Conservation (phyloP, 2,797 vertebrate genomes). For the Onychomys arenicola region DNA sequence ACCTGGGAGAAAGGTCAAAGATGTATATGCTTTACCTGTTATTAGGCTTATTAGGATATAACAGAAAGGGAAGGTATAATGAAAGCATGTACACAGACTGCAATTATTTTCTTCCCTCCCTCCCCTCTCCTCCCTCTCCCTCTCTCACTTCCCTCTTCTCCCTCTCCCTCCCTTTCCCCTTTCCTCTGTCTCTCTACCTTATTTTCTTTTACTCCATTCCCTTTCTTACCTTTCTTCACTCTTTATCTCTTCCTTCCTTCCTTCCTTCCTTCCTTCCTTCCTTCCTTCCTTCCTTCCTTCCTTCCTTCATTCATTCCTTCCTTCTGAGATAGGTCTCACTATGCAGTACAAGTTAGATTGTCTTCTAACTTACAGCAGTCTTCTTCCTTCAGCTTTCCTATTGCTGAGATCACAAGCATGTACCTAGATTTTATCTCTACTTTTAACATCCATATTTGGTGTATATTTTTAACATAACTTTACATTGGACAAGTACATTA, state of each 20-base stretch:
- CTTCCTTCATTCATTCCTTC: too few species aligned
- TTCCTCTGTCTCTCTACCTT: fast-evolving
- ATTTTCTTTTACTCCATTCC: fast-evolving
- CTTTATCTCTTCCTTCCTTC: fast-evolving
- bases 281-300: too few species aligned
- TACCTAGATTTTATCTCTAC: background rate
- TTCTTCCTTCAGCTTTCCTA: background rate
- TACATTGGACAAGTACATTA: background rate
- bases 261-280: too few species aligned
- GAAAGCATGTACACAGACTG: background rate
- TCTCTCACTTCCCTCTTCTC: background rate
- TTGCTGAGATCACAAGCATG: background rate
- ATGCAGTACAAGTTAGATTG: background rate
- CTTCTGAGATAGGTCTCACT: background rate
- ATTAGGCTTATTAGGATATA: background rate
- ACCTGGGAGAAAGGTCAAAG: conserved; percentile 85
- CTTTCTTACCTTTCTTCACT: too few species aligned
- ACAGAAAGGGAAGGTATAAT: background rate
- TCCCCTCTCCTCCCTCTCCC: too few species aligned
- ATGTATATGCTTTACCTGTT: background rate
- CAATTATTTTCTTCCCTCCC: background rate
- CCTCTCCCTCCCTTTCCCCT: background rate
- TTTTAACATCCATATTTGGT: background rate
- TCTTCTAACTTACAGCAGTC: background rate
- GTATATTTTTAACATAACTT: background rate